A percentile compares a stretch with the other conserved stretches of the same genome.
Conservation (phyloP, 2,888 invertebrate species). For the Idaea dimidiata region DNA sequence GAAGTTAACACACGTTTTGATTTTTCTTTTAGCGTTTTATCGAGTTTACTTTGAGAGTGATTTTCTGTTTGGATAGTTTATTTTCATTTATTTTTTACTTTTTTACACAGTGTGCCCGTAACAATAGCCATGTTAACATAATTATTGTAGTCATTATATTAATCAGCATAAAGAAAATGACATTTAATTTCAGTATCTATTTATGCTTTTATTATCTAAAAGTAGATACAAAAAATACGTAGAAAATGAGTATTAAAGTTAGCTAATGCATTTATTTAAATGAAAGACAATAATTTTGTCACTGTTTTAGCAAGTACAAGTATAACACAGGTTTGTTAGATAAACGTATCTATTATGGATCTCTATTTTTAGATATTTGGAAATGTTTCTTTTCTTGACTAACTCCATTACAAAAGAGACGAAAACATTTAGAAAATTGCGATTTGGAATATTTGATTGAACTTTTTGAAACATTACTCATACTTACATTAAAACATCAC, state of each 20-base stretch:
- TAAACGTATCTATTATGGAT: constrained; percentile 20
- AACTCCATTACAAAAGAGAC: constrained; percentile 3
- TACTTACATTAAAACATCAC: constrained; percentile 37
- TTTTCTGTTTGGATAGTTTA: constrained; percentile 61
- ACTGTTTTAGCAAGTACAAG: constrained; percentile 28
- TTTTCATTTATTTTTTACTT: constrained; percentile 44
- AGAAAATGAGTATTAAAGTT: constrained; percentile 56
- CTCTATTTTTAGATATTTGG: constrained; percentile 21
- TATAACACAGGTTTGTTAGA: constrained; percentile 25
- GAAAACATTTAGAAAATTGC: constrained; percentile 15
- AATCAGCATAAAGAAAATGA: constrained; percentile 64
- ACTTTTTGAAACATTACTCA: constrained; percentile 38
- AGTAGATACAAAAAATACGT: constrained; percentile 65
- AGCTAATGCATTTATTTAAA: constrained; percentile 55
- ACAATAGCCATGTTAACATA: constrained; percentile 63
- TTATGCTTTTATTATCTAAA: constrained; percentile 64
- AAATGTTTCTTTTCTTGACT: constrained; percentile 13
- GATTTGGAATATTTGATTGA: constrained; percentile 28
- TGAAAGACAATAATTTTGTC: constrained; percentile 35
- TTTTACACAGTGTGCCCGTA: constrained; percentile 76
- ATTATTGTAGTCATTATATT: constrained; percentile 65
- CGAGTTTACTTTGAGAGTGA: constrained; percentile 59
- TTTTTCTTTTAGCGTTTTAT: constrained; percentile 56
- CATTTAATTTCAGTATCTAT: constrained; percentile 62
- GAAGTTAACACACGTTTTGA: constrained; percentile 60